Percentiles rank a stretch among this genome's conserved stretches.
These are phyloP conservation scores for Perithous albicinctus DNA, from an alignment of 2,888 invertebrate species.

Conservation along the genomic window DNA sequence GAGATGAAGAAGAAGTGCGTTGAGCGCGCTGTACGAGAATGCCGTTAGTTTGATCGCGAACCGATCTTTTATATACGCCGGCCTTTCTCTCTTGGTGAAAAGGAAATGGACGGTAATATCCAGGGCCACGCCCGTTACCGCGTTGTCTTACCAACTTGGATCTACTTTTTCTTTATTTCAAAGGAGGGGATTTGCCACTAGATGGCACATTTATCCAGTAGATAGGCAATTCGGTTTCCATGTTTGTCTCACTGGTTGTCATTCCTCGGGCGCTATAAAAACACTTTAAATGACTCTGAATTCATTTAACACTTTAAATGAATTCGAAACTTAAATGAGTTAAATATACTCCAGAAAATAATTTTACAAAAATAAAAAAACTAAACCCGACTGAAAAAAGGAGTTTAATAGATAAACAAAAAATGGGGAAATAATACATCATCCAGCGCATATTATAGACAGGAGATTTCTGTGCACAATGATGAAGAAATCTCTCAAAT, in stretches of 20 bases:
- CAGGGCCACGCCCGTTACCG: conserved; percentile 41
- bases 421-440: no score
- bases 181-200: background rate
- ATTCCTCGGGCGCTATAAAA: conserved; percentile 26
- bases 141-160: conserved; percentile 11
- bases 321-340: no score
- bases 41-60: conserved; percentile 22
- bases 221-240: background rate
- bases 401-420: no score
- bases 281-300: background rate
- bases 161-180: background rate
- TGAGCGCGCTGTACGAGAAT: conserved; percentile 37
- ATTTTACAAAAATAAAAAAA: no score
- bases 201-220: background rate
- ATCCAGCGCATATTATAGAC: no score
- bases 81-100: conserved; percentile 62
- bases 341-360: no score
- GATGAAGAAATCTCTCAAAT: no score
- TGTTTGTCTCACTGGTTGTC: conserved; percentile 20
- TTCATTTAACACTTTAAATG: no score
- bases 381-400: no score
- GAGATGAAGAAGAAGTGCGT: conserved; percentile 1
- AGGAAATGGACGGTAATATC: conserved; percentile 51
- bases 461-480: no score
- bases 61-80: conserved; percentile 31